Base-by-base conservation (phyloP, 2,797 vertebrate species). In the Knipowitschia caucasica region DNA sequence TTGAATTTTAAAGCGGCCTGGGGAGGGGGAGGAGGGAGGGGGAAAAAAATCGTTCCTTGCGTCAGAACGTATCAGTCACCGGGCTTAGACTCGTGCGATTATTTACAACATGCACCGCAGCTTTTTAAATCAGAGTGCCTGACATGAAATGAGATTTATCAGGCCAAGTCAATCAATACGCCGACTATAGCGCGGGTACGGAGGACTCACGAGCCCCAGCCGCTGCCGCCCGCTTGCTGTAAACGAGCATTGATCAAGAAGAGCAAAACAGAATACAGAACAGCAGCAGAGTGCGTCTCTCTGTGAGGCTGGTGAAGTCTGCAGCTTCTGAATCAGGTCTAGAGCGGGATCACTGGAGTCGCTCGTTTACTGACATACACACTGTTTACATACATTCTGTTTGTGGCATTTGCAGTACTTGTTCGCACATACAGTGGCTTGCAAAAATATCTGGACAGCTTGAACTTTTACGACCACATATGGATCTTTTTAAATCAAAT, bases 121-220 rank as follows among this genome's bases (percentile, higher is more conserved):
- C 39, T 57, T 68, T 67, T 57, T 57, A 59, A 68, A 68, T 50
- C 39, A 68, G 50, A 45, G 30, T n/a, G 15, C 27, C 59, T 45
- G 54, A 59, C 21, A 50, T 39, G 47, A 52, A 56, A 53, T 49
- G 25, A 53, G 53, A 64, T 64, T 50, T 49, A 53, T 53, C 56
- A 60, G 46, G 29, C 35, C 21, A 12, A 31, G 36, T 24, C 35
- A 30, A 56, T 56, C 46, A 40, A 59, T 50, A 55, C 10, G 23
- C 5, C 27, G 56, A 52, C 20, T 38, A n/a, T n/a, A 56, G 46
- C 39, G 12, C 51, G 4, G 45, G 15, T 42, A 39, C 24, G 36
- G 51, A 26, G 30, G 25, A 33, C 21, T 8, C 34, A 27, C 30
- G 20, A 29, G 11, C 29, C 33, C 27, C 33, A 12, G 36, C 50